Percentiles rank a stretch among this genome's conserved stretches.
Evolutionary conservation across 2,888 invertebrate genomes (phyloP).

Genomic region (Lamproptera curius): DNA sequence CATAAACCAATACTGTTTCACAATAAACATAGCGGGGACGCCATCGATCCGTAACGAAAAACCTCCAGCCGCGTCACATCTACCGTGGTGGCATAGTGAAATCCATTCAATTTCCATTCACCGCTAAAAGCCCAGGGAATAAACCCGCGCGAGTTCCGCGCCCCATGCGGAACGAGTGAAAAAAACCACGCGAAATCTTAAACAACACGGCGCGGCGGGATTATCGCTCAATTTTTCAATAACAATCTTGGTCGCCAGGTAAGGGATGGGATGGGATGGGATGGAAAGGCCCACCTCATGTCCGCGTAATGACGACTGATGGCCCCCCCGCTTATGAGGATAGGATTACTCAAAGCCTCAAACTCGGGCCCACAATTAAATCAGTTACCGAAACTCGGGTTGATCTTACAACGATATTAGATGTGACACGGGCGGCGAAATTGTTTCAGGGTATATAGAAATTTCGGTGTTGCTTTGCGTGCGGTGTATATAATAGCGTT

Average conservation of each 20-base stretch:
- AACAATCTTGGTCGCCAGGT: constrained; percentile 68
- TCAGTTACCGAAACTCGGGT: constrained; percentile 37
- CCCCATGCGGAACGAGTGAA: constrained; percentile 4
- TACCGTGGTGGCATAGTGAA: constrained; percentile 24
- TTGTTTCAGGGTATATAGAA: constrained; percentile 31
- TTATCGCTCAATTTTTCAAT: constrained; percentile 75
- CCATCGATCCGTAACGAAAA: constrained; percentile 5
- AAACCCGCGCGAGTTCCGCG: constrained; percentile 22
- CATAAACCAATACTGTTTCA: no score
- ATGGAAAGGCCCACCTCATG: constrained; percentile 35
- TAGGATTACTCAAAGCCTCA: constrained; percentile 56
- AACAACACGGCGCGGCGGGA: constrained; percentile 49
- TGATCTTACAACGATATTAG: constrained; percentile 35
- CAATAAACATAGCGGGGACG: neutral
- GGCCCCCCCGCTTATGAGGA: constrained; percentile 61
- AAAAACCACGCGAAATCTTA: constrained; percentile 41
- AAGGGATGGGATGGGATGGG: constrained; percentile 26
- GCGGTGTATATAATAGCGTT: no score
- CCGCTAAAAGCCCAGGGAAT: constrained; percentile 30
- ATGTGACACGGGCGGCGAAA: constrained; percentile 33
- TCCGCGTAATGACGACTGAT: constrained; percentile 72
- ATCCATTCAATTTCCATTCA: constrained; percentile 31
- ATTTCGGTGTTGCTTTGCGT: neutral
- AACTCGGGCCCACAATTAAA: constrained; percentile 53
- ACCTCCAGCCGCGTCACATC: constrained; percentile 9